phyloP scores from a whole-genome alignment of 2,888 invertebrate genomes.

The Cerceris rybyensis region DNA sequence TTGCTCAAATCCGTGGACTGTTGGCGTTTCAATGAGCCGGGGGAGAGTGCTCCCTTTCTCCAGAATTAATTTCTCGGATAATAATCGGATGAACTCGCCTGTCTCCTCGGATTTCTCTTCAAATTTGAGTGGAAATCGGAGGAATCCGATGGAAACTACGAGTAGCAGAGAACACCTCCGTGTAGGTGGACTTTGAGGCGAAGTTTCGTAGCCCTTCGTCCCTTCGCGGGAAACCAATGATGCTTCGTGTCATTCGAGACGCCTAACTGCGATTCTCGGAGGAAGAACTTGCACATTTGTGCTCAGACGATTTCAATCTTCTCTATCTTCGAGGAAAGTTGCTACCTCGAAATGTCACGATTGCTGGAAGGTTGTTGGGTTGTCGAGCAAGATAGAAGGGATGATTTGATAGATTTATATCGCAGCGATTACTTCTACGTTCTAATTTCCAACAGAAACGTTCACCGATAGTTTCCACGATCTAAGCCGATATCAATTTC shows the following conservation, averaged over 20 bases:
- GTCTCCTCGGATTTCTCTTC: neutral
- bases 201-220: conserved; percentile 29
- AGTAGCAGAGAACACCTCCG: neutral
- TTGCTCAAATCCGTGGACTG: conserved; percentile 26
- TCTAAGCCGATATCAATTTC: neutral
- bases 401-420: neutral
- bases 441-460: too few relatives aligned
- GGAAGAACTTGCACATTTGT: conserved; percentile 10
- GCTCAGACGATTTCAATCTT: too few relatives aligned
- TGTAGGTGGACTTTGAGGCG: neutral
- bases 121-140: neutral
- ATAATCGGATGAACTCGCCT: conserved; percentile 59
- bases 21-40: conserved; percentile 31
- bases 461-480: too few relatives aligned
- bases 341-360: conserved; percentile 24
- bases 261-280: conserved; percentile 38
- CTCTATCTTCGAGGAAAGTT: too few relatives aligned
- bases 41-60: neutral
- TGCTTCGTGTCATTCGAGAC: conserved; percentile 4
- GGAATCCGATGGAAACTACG: conserved; percentile 34
- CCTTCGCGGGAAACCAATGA: conserved; percentile 9
- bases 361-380: conserved; percentile 48
- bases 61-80: conserved; percentile 58
- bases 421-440: too few relatives aligned
- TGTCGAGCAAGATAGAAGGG: conserved; percentile 14